phyloP scores from a whole-genome alignment of 1,140 invertebrate species.

The Nasonia longicornis region DNA sequence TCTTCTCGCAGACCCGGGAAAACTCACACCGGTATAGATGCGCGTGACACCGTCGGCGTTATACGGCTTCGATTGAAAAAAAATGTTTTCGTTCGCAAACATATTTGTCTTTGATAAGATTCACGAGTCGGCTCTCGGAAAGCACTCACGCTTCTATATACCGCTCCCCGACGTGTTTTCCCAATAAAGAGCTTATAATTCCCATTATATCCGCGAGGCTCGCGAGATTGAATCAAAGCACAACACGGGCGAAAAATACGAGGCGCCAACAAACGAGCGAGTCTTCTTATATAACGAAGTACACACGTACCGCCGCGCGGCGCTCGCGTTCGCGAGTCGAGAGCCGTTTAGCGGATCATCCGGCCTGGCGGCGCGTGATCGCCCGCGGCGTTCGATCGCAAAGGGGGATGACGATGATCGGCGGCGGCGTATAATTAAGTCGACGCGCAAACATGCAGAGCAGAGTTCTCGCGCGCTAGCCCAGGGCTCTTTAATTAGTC shows the following conservation, averaged over 20 bases:
- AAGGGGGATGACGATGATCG: conserved; percentile 35
- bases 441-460: conserved; percentile 32
- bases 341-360: conserved; percentile 34
- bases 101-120: neutral
- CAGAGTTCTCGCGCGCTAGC: conserved; percentile 10
- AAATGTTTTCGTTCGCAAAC: neutral
- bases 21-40: neutral
- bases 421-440: conserved; percentile 37
- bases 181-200: neutral
- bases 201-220: neutral
- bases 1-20: neutral
- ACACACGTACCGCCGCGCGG: neutral
- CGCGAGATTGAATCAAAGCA: neutral
- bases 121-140: neutral
- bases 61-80: neutral
- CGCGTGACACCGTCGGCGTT: neutral
- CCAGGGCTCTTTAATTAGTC: conserved; percentile 39
- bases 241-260: neutral
- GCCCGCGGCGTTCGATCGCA: conserved; percentile 28
- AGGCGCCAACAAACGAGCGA: too few relatives aligned
- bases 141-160: neutral
- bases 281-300: neutral
- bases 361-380: conserved; percentile 13
- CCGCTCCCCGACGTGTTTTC: neutral
- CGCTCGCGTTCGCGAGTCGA: neutral